Conservation (phyloP, 2,797 vertebrate species). For the Eospalax fontanierii region DNA sequence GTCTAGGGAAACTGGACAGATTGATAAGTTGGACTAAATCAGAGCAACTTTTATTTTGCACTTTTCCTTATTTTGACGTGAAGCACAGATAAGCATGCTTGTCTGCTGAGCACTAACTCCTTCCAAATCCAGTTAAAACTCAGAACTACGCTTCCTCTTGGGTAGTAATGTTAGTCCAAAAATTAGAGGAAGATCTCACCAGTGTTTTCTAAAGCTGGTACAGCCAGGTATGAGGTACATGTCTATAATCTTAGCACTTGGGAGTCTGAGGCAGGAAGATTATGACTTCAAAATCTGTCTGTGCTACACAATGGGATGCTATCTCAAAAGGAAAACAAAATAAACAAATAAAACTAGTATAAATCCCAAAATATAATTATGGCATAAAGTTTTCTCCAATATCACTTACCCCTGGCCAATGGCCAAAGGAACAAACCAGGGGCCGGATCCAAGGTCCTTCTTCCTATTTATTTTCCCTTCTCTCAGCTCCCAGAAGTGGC, state of each 20-base stretch:
- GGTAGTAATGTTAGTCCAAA: background rate
- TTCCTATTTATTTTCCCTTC: background rate
- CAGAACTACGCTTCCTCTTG: background rate
- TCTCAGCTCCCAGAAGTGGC: background rate
- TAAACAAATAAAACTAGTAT: too few species aligned
- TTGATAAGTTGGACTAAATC: background rate
- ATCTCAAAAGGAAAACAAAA: too few species aligned
- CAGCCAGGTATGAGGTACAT: background rate
- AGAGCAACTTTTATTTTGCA: background rate
- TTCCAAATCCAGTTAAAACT: background rate
- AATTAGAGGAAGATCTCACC: background rate
- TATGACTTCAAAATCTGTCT: too few species aligned
- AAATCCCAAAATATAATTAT: background rate
- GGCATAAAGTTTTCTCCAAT: background rate
- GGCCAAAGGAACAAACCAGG: too few species aligned
- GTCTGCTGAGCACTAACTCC: background rate
- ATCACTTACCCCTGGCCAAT: background rate
- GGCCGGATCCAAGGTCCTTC: background rate
- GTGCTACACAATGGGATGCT: too few species aligned
- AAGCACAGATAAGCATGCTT: background rate
- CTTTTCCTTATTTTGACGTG: conserved; percentile 19
- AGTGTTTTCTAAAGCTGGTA: background rate
- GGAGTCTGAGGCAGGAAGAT: too few species aligned
- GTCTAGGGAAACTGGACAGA: background rate
- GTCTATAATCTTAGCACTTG: too few species aligned